phyloP scores from a whole-genome alignment of 2,113 vertebrate genomes.

The Etheostoma spectabile region DNA sequence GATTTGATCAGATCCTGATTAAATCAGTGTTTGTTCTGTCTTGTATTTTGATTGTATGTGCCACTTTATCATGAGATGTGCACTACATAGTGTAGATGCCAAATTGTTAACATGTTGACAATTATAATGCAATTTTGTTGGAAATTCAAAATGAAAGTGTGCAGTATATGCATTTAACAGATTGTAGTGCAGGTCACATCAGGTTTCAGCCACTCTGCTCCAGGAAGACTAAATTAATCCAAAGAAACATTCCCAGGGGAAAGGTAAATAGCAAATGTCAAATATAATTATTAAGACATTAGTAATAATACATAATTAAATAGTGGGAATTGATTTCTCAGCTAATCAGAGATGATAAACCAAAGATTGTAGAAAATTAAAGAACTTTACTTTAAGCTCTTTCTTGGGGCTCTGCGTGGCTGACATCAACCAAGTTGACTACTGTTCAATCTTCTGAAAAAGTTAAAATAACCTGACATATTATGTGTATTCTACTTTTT shows the following conservation, averaged over 20 bases:
- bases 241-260: neutral
- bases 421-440: conserved; percentile 38
- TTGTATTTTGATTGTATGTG: conserved; percentile 33
- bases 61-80: conserved; percentile 58
- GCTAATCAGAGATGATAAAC: neutral
- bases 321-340: neutral
- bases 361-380: neutral
- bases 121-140: conserved; percentile 11
- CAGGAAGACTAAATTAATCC: conserved; percentile 4
- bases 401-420: conserved; percentile 59
- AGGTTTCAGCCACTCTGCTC: conserved; percentile 59
- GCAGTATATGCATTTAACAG: neutral
- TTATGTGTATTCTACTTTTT: conserved; percentile 31
- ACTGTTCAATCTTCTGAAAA: conserved; percentile 4
- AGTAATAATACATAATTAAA: neutral
- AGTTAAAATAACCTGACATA: conserved; percentile 40
- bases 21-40: conserved; percentile 38
- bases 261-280: conserved; percentile 11
- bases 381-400: neutral
- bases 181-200: conserved; percentile 75
- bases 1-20: conserved; percentile 35
- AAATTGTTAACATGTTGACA: conserved; percentile 6
- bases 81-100: conserved; percentile 46
- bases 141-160: neutral
- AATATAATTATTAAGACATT: neutral